phyloP scores from a whole-genome alignment of 2,797 vertebrate genomes.

The Parotocinclus haroldoi region DNA sequence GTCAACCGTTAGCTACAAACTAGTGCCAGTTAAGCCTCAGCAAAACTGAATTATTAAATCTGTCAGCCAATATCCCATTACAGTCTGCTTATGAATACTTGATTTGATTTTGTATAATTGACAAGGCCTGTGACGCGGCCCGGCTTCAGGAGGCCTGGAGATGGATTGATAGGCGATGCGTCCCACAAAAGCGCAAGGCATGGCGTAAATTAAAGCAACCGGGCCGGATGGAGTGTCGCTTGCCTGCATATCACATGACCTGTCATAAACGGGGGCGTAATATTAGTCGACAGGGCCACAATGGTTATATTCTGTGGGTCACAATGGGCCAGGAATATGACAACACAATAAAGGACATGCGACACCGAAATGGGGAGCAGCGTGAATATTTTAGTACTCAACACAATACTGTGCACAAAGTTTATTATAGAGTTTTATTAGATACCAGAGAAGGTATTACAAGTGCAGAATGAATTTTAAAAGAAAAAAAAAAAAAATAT shows the following conservation, averaged over 20 bases:
- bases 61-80: conserved; percentile 85
- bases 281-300: conserved; percentile 48
- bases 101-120: conserved; percentile 95
- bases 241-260: conserved; percentile 55
- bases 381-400: not conserved
- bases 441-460: no score
- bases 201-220: conserved; percentile 62
- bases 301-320: conserved; percentile 15
- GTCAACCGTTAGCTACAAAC: conserved; percentile 82
- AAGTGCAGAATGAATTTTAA: no score
- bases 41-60: conserved; percentile 95
- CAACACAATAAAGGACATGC: conserved; percentile 38
- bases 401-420: no score
- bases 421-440: no score
- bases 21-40: conserved; percentile 77
- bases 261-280: conserved; percentile 64
- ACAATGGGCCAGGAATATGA: conserved; percentile 47
- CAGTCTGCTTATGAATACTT: conserved; percentile 92
- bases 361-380: conserved; percentile 30
- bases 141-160: conserved; percentile 74
- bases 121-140: conserved; percentile 82
- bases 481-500: no score
- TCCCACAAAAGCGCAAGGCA: conserved; percentile 55
- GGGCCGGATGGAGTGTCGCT: conserved; percentile 48
- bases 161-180: conserved; percentile 63